Percentiles rank a stretch among this genome's conserved stretches.
Evolutionary conservation across 2,113 vertebrate genomes (phyloP).

Genomic region (Hemibagrus wyckioides): DNA sequence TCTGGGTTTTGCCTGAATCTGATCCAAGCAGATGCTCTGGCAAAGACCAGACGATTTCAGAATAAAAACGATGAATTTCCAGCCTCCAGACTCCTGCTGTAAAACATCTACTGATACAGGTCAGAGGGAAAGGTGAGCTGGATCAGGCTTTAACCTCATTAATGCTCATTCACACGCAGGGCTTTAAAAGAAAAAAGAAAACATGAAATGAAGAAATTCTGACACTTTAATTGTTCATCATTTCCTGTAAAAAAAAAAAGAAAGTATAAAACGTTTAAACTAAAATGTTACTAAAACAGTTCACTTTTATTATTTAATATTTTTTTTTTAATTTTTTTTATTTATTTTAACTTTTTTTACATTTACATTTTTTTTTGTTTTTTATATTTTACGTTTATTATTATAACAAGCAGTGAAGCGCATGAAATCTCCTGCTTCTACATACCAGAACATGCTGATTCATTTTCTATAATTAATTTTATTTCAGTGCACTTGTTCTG

Average conservation of each 20-base stretch:
- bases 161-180: background rate
- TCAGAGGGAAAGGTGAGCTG: background rate
- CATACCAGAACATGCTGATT: background rate
- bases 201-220: background rate
- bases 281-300: background rate
- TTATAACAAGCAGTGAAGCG: too few species aligned
- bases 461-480: too few species aligned
- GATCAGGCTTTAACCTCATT: background rate
- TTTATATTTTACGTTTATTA: background rate
- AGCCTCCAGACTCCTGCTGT: background rate
- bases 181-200: background rate
- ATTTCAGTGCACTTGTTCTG: too few species aligned
- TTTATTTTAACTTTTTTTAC: too few species aligned
- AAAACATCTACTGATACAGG: conserved; percentile 12
- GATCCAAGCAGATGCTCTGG: background rate
- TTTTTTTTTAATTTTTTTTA: too few species aligned
- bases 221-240: background rate
- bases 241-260: background rate
- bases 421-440: too few species aligned
- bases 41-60: background rate
- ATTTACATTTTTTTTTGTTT: too few species aligned
- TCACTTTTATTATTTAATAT: too few species aligned
- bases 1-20: background rate
- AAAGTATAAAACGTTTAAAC: background rate
- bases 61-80: background rate